Conservation (phyloP, 2,888 invertebrate species). For the Hirtodrosophila confusa region DNA sequence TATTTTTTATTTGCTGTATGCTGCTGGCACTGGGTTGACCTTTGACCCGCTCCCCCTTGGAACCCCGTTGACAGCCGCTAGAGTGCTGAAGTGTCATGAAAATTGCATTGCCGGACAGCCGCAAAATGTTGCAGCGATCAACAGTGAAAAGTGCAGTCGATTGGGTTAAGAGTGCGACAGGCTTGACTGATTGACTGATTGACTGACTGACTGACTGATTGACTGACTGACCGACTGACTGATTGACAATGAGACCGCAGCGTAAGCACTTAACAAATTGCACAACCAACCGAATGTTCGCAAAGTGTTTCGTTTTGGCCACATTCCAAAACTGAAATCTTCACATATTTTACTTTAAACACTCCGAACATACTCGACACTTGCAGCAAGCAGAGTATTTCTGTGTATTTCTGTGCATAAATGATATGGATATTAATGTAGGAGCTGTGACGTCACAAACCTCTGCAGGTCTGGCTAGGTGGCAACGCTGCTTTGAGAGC, state of each 20-base stretch:
- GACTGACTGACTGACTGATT: slow-evolving; percentile 2
- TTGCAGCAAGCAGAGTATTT: too few species aligned
- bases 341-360: too few species aligned
- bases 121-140: slow-evolving; percentile 6
- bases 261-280: slow-evolving; percentile 4
- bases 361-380: too few species aligned
- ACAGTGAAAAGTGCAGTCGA: slow-evolving; percentile 1
- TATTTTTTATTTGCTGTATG: slow-evolving; percentile 24
- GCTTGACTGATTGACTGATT: slow-evolving; percentile 4
- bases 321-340: too few species aligned
- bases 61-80: slow-evolving; percentile 11
- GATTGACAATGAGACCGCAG: not conserved
- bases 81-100: slow-evolving; percentile 49
- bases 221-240: slow-evolving; percentile 7
- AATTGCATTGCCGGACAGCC: slow-evolving; percentile 36
- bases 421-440: too few species aligned
- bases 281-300: not conserved
- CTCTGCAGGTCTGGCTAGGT: too few species aligned
- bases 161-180: not conserved
- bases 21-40: slow-evolving; percentile 32
- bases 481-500: too few species aligned
- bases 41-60: slow-evolving; percentile 9
- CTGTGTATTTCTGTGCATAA: too few species aligned
- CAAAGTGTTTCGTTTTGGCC: too few species aligned
- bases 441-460: too few species aligned